Evolutionary conservation across 2,888 invertebrate species (phyloP), one percentile per base, ranked within the genome.

Genomic region (Melipona bicolor): DNA sequence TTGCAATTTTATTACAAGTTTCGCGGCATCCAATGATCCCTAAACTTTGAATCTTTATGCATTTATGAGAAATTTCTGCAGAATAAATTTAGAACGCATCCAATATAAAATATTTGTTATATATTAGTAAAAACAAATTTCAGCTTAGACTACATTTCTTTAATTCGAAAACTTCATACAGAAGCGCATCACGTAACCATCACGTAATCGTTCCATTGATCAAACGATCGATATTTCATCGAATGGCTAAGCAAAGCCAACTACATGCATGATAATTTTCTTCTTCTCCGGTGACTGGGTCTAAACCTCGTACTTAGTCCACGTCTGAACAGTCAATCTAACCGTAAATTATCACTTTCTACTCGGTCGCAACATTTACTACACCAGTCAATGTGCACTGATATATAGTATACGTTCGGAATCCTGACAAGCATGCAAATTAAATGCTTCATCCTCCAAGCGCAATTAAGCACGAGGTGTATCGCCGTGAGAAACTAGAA

Each of bases 341-440:
- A 71, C 61, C 82, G 72, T 76, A 81, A 83, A 81, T 83, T 71
- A 71, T 76, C 82, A 71, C 81, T 83, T 83, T 83, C 82, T 81
- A 81, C 67, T 75, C 65, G 54, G 62, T 56, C 32, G 21, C 50
- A 71, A 50, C 75, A 59, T 72, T 82, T 72, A 68, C 43, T 62
- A 27, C 65, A 43, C 4, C n/a, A n/a, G 3, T 73, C 50, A 59
- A 32, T 43, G 9, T 9, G 36, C 36, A 43, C 36, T 36, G 9
- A 36, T 36, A 36, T 36, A 36, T 36, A 36, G 36, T 36, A 36
- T 9, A 36, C 65, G 59, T 27, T 54, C 24, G 6, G 61, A n/a
- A n/a, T 65, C 65, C 21, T 65, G 56, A 59, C 32, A 32, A 32
- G 56, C 50, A 82, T 74, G 81, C 81, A 50, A 74, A 82, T 82